Evolutionary conservation across 2,113 vertebrate species (phyloP).

Genomic region (Jaculus jaculus): DNA sequence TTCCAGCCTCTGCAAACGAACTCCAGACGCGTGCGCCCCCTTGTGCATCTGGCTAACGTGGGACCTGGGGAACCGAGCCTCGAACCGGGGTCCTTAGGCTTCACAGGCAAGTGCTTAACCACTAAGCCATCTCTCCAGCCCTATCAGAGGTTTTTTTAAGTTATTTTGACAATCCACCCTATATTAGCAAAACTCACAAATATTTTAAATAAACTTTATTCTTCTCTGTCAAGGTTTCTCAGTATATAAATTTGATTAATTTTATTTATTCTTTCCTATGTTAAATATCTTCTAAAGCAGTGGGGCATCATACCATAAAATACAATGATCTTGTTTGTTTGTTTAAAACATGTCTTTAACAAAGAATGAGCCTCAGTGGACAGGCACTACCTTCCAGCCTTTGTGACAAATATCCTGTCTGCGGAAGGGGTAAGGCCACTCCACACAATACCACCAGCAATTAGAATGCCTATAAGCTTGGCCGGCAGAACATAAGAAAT

Average conservation of each 20-base stretch:
- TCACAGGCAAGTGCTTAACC: too few species aligned
- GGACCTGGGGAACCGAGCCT: too few species aligned
- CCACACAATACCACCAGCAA: constrained; percentile 53
- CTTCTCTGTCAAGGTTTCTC: not conserved
- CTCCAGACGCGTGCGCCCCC: too few species aligned
- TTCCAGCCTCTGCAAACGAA: too few species aligned
- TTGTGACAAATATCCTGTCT: constrained; percentile 73
- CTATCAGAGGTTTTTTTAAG: not conserved
- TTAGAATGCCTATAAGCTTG: constrained; percentile 11
- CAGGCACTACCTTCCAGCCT: constrained; percentile 64
- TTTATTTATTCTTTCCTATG: not conserved
- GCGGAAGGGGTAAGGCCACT: constrained; percentile 35
- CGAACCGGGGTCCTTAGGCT: too few species aligned
- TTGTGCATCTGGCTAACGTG: too few species aligned
- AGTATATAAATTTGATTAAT: not conserved
- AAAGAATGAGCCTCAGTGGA: constrained; percentile 40
- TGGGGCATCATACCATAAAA: not conserved
- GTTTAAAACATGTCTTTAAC: not conserved
- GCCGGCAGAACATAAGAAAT: constrained; percentile 23
- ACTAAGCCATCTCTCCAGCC: too few species aligned
- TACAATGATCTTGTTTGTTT: not conserved
- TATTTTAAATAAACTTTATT: not conserved
- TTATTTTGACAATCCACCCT: not conserved
- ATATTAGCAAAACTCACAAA: not conserved
- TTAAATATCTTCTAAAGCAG: not conserved